Evolutionary conservation across 2,888 invertebrate species (phyloP).

Genomic region (Trissolcus brochymenae): DNA sequence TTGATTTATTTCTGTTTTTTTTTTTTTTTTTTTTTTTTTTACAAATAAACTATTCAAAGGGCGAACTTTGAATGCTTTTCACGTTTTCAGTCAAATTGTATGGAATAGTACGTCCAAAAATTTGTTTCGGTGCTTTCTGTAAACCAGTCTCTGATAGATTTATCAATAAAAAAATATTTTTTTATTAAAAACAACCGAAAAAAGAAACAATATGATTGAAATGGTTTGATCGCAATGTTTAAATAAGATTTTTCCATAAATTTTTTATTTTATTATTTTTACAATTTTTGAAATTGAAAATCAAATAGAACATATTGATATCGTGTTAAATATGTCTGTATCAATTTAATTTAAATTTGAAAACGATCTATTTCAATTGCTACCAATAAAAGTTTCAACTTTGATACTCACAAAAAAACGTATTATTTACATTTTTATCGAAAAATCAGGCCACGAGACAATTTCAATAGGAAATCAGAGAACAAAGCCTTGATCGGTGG

Average conservation of each 20-base stretch:
- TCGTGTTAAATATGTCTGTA: too few relatives aligned
- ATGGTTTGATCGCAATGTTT: too few relatives aligned
- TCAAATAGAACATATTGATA: too few relatives aligned
- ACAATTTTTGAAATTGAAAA: too few relatives aligned
- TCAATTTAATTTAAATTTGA: too few relatives aligned
- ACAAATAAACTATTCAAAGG: background rate
- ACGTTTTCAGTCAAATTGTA: conserved; percentile 7
- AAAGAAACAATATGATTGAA: background rate
- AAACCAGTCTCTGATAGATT: background rate
- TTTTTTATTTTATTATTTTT: too few relatives aligned
- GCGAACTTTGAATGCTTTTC: background rate
- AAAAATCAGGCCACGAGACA: conserved; percentile 19
- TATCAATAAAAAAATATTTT: conserved; percentile 3
- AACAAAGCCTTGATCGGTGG: conserved; percentile 1
- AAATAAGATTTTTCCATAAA: too few relatives aligned
- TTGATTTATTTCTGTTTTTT: too few relatives aligned
- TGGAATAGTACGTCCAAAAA: background rate
- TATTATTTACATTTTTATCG: background rate
- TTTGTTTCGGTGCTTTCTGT: background rate
- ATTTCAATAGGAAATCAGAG: conserved; percentile 19
- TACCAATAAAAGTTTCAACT: too few relatives aligned
- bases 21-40: too few relatives aligned
- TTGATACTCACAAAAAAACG: too few relatives aligned
- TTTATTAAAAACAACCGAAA: background rate
- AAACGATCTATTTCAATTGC: too few relatives aligned